A percentile compares a stretch with the other conserved stretches of the same genome.
Conservation (phyloP, 2,113 vertebrate genomes). For the Chaenogobius annularis region DNA sequence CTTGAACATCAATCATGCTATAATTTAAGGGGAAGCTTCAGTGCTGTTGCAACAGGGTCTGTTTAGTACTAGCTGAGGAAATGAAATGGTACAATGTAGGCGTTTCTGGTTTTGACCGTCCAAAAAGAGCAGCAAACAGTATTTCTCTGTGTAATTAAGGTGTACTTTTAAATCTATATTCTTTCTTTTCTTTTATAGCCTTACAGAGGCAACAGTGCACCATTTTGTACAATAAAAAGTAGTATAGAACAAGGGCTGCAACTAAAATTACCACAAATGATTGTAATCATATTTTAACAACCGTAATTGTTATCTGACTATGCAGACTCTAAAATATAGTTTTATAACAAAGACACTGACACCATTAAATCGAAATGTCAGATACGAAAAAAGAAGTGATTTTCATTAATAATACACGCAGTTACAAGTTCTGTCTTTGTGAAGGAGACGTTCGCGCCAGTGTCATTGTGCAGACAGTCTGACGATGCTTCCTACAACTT, state of each 20-base stretch:
- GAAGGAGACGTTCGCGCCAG: not conserved
- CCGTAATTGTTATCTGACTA: not conserved
- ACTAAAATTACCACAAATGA: too few relatives aligned
- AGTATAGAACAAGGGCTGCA: too few relatives aligned
- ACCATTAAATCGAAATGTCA: too few relatives aligned
- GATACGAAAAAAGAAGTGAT: too few relatives aligned
- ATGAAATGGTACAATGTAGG: constrained; percentile 14
- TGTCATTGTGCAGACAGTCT: not conserved
- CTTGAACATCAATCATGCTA: constrained; percentile 26
- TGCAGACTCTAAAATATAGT: too few relatives aligned
- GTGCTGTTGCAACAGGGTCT: constrained; percentile 25
- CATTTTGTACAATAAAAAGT: too few relatives aligned
- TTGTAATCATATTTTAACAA: too few relatives aligned
- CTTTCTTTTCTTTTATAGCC: too few relatives aligned
- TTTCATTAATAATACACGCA: not conserved
- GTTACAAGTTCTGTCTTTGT: too few relatives aligned
- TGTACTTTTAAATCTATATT: too few relatives aligned
- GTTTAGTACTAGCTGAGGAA: constrained; percentile 41
- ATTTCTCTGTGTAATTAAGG: not conserved
- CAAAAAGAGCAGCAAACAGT: constrained; percentile 5
- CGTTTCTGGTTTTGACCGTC: constrained; percentile 13
- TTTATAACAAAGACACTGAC: too few relatives aligned
- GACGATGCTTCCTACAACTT: not conserved
- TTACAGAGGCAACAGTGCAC: not conserved
- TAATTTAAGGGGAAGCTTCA: constrained; percentile 40